Conservation (phyloP, 2,113 vertebrate species). For the Lamprotornis superbus region DNA sequence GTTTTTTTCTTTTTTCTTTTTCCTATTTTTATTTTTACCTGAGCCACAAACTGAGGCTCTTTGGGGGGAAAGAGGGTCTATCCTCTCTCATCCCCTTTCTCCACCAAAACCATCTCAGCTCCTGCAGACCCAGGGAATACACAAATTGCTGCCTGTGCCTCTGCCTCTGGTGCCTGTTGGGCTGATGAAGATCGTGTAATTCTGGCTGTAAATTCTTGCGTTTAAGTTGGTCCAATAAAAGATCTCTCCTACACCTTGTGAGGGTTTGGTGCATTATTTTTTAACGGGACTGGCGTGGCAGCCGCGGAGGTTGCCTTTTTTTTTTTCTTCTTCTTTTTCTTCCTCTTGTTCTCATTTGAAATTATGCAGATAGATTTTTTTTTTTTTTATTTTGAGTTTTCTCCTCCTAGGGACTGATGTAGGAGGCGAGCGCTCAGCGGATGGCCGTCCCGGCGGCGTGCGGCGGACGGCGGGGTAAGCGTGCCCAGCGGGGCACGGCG, state of each 20-base stretch:
- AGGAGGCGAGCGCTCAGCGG: constrained; percentile 51
- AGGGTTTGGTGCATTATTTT: constrained; percentile 56
- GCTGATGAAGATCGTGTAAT: constrained; percentile 59
- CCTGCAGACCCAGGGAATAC: constrained; percentile 31
- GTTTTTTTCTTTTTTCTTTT: not conserved
- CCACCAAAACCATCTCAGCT: constrained; percentile 10
- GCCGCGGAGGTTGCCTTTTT: not conserved
- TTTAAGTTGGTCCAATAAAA: constrained; percentile 74
- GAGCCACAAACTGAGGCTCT: constrained; percentile 38
- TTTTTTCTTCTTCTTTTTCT: not conserved
- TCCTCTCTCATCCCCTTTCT: constrained; percentile 11
- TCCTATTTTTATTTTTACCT: constrained; percentile 57
- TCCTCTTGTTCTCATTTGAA: constrained; percentile 57
- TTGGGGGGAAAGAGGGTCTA: constrained; percentile 3
- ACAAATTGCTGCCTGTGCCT: constrained; percentile 29
- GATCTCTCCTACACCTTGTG: constrained; percentile 65
- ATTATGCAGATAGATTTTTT: constrained; percentile 59
- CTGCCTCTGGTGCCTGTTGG: constrained; percentile 22
- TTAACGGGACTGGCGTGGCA: constrained; percentile 41
- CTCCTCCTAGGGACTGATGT: constrained; percentile 57
- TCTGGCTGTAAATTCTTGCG: constrained; percentile 62
- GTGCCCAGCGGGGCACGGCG: constrained; percentile 49
- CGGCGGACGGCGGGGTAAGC: constrained; percentile 72
- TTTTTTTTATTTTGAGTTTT: constrained; percentile 17
- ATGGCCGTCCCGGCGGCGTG: constrained; percentile 68